Percentiles rank a stretch among this genome's conserved stretches.
Evolutionary conservation across 1,140 invertebrate genomes (phyloP).

Genomic region (Homarus americanus): DNA sequence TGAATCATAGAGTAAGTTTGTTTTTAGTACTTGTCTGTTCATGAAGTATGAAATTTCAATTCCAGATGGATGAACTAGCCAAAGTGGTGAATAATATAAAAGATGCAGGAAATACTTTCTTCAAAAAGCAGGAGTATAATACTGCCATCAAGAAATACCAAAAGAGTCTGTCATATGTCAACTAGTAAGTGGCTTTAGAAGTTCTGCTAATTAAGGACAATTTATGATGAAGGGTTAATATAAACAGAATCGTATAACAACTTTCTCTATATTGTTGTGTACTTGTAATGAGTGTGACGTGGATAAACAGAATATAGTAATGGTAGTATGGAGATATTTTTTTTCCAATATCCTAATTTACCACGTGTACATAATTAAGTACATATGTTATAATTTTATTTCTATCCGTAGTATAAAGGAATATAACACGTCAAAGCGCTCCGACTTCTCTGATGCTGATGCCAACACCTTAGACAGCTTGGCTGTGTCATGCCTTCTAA

Average conservation of each 20-base stretch:
- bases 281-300: no score
- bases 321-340: no score
- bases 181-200: conserved; percentile 78
- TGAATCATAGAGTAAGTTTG: no score
- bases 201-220: not conserved
- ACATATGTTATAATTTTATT: not conserved
- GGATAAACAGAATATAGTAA: no score
- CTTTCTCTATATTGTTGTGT: no score
- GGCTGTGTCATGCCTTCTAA: conserved; percentile 81
- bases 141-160: conserved; percentile 85
- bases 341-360: no score
- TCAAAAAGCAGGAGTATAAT: conserved; percentile 81
- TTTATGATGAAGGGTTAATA: no score
- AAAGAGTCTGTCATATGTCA: conserved; percentile 85
- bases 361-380: no score
- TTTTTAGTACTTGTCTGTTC: no score
- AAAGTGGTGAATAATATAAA: conserved; percentile 83
- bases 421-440: not conserved
- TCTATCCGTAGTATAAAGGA: conserved; percentile 9
- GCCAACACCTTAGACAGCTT: conserved; percentile 76
- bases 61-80: conserved; percentile 79
- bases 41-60: not conserved
- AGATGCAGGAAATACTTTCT: conserved; percentile 85
- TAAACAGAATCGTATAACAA: no score
- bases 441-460: conserved; percentile 75